phyloP scores from a whole-genome alignment of 2,888 invertebrate species.

The Morinoia aosen region DNA sequence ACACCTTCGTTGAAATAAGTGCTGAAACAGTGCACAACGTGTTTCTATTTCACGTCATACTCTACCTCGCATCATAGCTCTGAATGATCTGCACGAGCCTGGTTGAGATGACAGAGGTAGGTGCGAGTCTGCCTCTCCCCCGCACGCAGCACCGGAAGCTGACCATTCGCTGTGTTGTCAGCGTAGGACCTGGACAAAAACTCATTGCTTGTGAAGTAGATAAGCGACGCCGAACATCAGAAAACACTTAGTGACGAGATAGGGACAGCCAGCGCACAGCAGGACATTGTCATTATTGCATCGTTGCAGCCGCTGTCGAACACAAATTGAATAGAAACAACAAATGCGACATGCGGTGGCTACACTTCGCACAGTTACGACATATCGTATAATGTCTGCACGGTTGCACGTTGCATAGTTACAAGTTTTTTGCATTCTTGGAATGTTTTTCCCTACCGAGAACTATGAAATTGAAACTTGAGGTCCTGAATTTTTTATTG shows the following conservation, averaged over 20 bases:
- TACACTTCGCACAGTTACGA: neutral
- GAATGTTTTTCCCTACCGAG: neutral
- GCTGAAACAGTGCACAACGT: neutral
- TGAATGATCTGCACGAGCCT: neutral
- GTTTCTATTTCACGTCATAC: neutral
- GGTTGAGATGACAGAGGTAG: neutral
- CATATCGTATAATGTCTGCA: neutral
- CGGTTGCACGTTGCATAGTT: neutral
- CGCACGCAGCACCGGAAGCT: slow-evolving; percentile 31
- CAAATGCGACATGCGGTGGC: slow-evolving; percentile 15
- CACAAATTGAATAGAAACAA: slow-evolving; percentile 44
- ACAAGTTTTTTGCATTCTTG: neutral
- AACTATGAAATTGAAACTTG: too few species aligned
- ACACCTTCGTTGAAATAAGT: neutral
- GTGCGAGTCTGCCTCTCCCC: neutral
- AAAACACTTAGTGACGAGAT: slow-evolving; percentile 47
- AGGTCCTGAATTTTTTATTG: too few species aligned
- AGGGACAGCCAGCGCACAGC: neutral
- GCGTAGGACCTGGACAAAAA: neutral
- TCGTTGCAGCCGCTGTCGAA: neutral
- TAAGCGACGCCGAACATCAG: slow-evolving; percentile 12
- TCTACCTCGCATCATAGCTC: neutral
- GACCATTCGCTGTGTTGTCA: neutral
- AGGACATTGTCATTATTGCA: slow-evolving; percentile 13
- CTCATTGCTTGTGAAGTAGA: slow-evolving; percentile 12